Conservation (phyloP, 1,140 invertebrate species). For the Bradysia coprophila region DNA sequence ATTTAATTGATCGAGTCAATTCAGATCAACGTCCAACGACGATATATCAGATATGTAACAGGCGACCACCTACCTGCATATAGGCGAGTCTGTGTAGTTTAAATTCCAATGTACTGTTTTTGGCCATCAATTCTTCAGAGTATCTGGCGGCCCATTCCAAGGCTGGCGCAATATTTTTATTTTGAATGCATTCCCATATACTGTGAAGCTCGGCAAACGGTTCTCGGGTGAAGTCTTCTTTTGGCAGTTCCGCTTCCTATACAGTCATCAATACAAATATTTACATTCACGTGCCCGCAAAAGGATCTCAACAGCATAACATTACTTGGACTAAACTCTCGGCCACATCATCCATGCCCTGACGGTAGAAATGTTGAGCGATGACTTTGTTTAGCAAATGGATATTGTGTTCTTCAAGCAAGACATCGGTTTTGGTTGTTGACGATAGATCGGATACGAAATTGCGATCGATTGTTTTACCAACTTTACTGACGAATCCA, state of each 20-base stretch:
- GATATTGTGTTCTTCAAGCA: conserved; percentile 58
- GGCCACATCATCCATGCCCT: conserved; percentile 80
- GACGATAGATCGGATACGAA: conserved; percentile 82
- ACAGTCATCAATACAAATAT: conserved; percentile 10
- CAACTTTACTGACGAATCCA: conserved; percentile 81
- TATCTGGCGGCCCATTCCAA: conserved; percentile 53
- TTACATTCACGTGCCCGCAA: background rate
- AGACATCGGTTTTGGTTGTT: conserved; percentile 68
- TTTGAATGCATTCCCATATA: conserved; percentile 64
- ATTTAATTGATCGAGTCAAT: no score
- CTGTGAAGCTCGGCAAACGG: conserved; percentile 72
- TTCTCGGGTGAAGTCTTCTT: conserved; percentile 51
- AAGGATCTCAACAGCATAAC: conserved; percentile 4
- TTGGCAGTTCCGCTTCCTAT: conserved; percentile 52
- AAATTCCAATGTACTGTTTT: conserved; percentile 68
- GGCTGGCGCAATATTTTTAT: conserved; percentile 57
- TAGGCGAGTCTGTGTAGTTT: conserved; percentile 51
- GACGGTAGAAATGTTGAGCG: conserved; percentile 87
- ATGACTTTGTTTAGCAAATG: conserved; percentile 85
- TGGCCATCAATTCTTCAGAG: conserved; percentile 35
- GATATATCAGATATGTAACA: background rate
- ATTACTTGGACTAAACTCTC: conserved; percentile 51
- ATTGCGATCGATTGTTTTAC: conserved; percentile 90
- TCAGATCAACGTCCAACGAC: no score
- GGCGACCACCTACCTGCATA: conserved; percentile 16